Conservation (phyloP, 2,888 invertebrate species). For the Rhopalosiphum nymphaeae region DNA sequence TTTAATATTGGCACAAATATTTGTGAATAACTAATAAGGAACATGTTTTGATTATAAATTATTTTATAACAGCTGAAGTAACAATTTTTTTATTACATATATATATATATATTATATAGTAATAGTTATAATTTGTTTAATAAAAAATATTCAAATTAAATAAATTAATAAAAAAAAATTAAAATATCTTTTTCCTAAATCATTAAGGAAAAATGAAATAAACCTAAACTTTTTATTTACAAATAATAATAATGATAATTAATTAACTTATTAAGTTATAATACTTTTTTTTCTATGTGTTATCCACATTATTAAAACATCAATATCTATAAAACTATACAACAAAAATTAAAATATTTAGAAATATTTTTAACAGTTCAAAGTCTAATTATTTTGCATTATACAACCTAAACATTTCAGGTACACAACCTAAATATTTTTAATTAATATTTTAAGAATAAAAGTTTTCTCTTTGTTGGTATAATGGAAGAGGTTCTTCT, state of each 20-base stretch:
- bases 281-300: conserved; percentile 37
- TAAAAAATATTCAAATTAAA: conserved; percentile 51
- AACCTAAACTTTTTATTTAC: conserved; percentile 40
- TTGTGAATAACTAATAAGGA: conserved; percentile 43
- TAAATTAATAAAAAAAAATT: conserved; percentile 49
- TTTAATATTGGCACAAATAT: conserved; percentile 49
- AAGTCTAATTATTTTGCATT: conserved; percentile 55
- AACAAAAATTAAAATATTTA: conserved; percentile 61
- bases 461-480: conserved; percentile 89
- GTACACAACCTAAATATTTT: conserved; percentile 43
- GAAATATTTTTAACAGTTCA: conserved; percentile 60
- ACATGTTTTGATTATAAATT: conserved; percentile 55
- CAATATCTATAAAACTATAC: conserved; percentile 59
- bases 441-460: conserved; percentile 72
- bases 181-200: conserved; percentile 35
- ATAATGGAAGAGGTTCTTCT: conserved; percentile 83
- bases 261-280: conserved; percentile 39
- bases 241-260: conserved; percentile 44
- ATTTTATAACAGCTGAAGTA: conserved; percentile 53
- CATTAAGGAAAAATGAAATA: conserved; percentile 31
- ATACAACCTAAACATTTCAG: conserved; percentile 54
- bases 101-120: conserved; percentile 38
- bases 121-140: conserved; percentile 33
- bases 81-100: conserved; percentile 56
- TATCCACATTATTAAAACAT: conserved; percentile 50